Percentiles rank a stretch among this genome's conserved stretches.
phyloP scores from a whole-genome alignment of 1,140 invertebrate species.

The Bradynema listronoti region DNA sequence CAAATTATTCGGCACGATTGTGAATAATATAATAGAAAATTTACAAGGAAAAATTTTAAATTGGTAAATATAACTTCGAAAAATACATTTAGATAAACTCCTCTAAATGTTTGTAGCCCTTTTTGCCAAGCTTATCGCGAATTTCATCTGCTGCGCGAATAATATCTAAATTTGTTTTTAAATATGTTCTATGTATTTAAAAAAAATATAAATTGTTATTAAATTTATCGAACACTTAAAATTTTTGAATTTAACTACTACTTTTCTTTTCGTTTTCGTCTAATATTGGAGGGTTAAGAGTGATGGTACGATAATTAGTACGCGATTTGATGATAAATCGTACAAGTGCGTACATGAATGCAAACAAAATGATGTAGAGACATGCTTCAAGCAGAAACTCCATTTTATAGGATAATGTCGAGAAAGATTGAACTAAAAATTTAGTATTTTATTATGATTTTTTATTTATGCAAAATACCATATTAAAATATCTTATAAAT shows the following conservation, averaged over 20 bases:
- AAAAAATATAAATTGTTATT: background rate
- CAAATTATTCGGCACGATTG: too few species aligned
- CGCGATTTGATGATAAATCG: slow-evolving; percentile 8
- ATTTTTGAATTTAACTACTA: slow-evolving; percentile 17
- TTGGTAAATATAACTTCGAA: background rate
- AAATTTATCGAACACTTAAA: background rate
- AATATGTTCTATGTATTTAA: background rate
- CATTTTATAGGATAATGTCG: too few species aligned
- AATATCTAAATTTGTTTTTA: slow-evolving; percentile 25
- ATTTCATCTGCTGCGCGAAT: slow-evolving; percentile 23
- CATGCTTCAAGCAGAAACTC: background rate
- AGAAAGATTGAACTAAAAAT: background rate
- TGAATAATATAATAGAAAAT: too few species aligned
- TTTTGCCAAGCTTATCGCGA: slow-evolving; percentile 20
- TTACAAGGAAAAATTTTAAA: too few species aligned
- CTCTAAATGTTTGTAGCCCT: background rate
- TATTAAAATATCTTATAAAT: too few species aligned
- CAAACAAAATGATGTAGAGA: background rate
- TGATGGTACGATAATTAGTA: slow-evolving; percentile 14
- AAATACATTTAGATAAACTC: background rate
- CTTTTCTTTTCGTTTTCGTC: slow-evolving; percentile 25
- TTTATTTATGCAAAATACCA: too few species aligned
- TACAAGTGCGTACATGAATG: background rate
- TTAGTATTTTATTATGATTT: background rate
- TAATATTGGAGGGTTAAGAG: slow-evolving; percentile 21